phyloP scores from a whole-genome alignment of 1,140 invertebrate genomes.

The Panulirus ornatus region DNA sequence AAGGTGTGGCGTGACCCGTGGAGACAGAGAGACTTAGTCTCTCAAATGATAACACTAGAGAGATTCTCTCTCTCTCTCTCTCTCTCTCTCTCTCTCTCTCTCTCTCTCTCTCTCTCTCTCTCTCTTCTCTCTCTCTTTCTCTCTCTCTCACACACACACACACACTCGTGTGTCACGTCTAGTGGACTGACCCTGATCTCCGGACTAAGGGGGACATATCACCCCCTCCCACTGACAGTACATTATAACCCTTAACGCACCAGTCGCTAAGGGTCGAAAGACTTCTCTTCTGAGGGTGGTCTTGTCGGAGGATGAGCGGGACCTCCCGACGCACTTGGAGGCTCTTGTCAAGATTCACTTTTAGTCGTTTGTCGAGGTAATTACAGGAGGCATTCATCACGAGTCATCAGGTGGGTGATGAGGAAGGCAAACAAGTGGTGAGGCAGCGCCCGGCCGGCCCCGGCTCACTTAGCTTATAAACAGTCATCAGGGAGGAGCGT shows the following conservation, averaged over 20 bases:
- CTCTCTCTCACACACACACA: slow-evolving; percentile 34
- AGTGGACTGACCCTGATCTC: not conserved
- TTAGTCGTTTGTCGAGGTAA: slow-evolving; percentile 60
- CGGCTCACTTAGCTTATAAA: slow-evolving; percentile 11
- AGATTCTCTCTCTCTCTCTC: no score
- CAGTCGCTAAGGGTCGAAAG: not conserved
- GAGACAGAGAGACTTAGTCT: no score
- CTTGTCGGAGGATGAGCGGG: no score
- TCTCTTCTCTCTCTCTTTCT: no score
- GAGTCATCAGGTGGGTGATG: slow-evolving; percentile 39
- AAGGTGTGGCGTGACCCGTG: no score
- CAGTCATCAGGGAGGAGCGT: not conserved
- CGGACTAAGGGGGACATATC: not conserved
- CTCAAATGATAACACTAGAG: no score
- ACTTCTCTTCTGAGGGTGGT: not conserved
- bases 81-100: no score
- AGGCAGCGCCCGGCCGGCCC: not conserved
- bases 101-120: no score
- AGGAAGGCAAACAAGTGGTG: not conserved
- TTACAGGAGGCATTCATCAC: slow-evolving; percentile 61
- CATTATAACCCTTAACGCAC: not conserved
- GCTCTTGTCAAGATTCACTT: slow-evolving; percentile 64
- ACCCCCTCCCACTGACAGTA: not conserved
- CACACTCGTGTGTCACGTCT: slow-evolving; percentile 57
- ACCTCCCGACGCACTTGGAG: slow-evolving; percentile 6